A percentile compares a stretch with the other conserved stretches of the same genome.
Conservation (phyloP, 2,113 vertebrate genomes). For the Marmota monax region DNA sequence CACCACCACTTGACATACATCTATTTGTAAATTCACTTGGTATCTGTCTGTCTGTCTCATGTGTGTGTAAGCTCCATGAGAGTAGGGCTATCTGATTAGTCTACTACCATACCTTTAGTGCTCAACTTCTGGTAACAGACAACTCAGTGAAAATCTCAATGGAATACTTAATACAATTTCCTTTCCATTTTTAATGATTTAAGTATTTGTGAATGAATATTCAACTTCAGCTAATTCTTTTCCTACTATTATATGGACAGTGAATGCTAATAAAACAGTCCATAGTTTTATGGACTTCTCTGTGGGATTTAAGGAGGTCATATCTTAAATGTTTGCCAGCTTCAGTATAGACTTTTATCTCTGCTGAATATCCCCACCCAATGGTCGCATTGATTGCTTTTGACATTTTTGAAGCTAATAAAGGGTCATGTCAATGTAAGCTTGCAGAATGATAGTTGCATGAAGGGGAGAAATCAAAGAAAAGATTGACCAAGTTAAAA, state of each 20-base stretch:
- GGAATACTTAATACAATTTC: background rate
- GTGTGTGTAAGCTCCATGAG: background rate
- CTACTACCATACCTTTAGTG: background rate
- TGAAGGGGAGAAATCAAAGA: background rate
- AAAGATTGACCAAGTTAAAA: background rate
- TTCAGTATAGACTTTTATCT: background rate
- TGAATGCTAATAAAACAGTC: background rate
- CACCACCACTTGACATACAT: background rate
- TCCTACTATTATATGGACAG: background rate
- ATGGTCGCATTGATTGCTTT: background rate
- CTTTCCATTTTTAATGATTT: background rate
- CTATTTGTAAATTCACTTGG: background rate
- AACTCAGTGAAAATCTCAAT: background rate
- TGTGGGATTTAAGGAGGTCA: background rate
- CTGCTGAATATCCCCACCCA: background rate
- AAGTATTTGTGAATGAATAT: conserved; percentile 10
- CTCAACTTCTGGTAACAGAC: background rate
- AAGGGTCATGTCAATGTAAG: background rate
- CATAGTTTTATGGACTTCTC: background rate
- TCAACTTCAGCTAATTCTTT: background rate
- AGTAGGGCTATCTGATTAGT: background rate
- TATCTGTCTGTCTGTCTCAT: background rate
- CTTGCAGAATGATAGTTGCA: background rate
- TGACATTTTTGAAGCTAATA: background rate
- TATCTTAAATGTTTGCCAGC: background rate